Percentiles rank a stretch among this genome's conserved stretches.
Conservation (phyloP, 2,797 vertebrate genomes). For the Pogoniulus pusillus region DNA sequence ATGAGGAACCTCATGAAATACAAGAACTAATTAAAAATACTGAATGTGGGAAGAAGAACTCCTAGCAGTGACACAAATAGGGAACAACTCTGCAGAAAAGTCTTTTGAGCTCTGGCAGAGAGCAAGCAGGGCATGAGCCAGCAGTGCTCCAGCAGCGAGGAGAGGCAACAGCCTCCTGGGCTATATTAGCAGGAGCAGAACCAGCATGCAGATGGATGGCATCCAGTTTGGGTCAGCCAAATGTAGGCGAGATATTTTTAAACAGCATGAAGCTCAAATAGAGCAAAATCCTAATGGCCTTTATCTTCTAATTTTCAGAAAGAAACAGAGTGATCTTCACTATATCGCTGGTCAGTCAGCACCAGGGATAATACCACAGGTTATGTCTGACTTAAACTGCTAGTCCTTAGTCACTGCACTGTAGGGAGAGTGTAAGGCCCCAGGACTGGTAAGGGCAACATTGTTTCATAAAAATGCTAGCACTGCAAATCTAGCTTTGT, state of each 20-base stretch:
- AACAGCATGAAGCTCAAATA: not conserved
- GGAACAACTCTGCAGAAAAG: not conserved
- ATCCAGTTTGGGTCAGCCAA: not conserved
- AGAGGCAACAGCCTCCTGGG: not conserved
- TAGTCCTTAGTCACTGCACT: not conserved
- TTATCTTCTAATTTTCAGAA: not conserved
- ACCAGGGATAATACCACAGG: rapidly evolving
- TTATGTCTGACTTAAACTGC: not conserved
- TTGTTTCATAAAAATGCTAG: not conserved
- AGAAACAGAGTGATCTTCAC: not conserved
- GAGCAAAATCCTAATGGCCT: not conserved
- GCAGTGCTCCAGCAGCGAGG: not conserved
- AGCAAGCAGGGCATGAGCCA: not conserved
- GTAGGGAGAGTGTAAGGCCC: not conserved
- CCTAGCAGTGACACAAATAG: not conserved
- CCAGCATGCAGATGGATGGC: not conserved
- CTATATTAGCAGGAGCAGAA: not conserved
- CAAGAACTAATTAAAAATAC: not conserved
- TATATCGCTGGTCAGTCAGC: not conserved
- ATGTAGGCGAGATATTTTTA: not conserved
- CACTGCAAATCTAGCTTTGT: not conserved
- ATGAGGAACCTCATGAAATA: not conserved
- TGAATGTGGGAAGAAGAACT: not conserved
- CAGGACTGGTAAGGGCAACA: not conserved
- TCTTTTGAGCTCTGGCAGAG: not conserved